phyloP scores from a whole-genome alignment of 1,140 invertebrate species.

The Polyergus mexicanus region DNA sequence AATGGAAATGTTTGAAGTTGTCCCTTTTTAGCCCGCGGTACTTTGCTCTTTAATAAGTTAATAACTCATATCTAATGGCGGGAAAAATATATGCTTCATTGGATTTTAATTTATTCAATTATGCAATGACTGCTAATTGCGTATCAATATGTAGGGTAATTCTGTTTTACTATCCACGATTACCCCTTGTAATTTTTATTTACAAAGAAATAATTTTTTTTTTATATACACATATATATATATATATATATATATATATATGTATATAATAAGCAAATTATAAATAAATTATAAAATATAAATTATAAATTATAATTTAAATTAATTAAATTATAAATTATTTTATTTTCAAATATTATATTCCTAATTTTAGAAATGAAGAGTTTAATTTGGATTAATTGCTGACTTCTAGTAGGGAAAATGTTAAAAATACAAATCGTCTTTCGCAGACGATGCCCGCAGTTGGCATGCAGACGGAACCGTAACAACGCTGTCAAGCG shows the following conservation, averaged over 20 bases:
- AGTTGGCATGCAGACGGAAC: slow-evolving; percentile 62
- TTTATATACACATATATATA: no score
- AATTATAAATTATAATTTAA: no score
- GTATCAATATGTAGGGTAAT: background rate
- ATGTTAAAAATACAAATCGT: slow-evolving; percentile 16
- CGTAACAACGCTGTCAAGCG: slow-evolving; percentile 66
- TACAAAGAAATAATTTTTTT: background rate
- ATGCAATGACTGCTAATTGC: background rate
- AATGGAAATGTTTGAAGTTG: background rate
- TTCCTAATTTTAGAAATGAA: background rate
- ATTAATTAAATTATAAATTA: background rate
- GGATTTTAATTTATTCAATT: slow-evolving; percentile 18
- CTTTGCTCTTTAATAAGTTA: slow-evolving; percentile 30
- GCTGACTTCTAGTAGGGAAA: background rate
- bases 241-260: no score
- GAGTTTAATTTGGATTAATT: background rate
- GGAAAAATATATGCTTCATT: background rate
- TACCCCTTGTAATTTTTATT: background rate
- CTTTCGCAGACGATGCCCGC: slow-evolving; percentile 58
- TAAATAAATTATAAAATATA: no score
- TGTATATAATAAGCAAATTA: no score
- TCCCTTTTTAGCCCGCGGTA: background rate
- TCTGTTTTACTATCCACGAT: background rate
- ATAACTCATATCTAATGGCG: slow-evolving; percentile 11
- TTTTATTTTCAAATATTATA: background rate